phyloP scores from a whole-genome alignment of 2,888 invertebrate genomes.

The Adelphocoris suturalis region DNA sequence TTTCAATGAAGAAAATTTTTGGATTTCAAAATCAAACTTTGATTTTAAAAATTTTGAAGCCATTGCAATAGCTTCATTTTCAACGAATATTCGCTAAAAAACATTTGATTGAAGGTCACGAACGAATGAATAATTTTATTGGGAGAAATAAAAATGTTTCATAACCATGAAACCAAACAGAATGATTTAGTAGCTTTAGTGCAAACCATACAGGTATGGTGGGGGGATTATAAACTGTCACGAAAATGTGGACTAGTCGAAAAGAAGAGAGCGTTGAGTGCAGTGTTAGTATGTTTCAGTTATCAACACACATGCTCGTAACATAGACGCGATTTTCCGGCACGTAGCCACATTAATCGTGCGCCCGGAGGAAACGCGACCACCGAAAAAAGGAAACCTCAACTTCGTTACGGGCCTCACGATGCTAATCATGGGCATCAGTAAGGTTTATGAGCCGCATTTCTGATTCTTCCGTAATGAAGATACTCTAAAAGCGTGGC shows the following conservation, averaged over 20 bases:
- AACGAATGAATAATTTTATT: no score
- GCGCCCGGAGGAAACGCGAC: background rate
- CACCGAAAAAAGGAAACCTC: slow-evolving; percentile 43
- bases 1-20: no score
- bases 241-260: background rate
- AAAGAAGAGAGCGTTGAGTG: slow-evolving; percentile 8
- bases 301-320: slow-evolving; percentile 34
- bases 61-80: no score
- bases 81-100: no score
- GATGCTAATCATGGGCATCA: slow-evolving; percentile 22
- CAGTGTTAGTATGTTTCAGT: background rate
- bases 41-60: no score
- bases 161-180: no score
- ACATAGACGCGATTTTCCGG: slow-evolving; percentile 33
- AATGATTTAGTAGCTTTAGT: no score
- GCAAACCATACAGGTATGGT: no score
- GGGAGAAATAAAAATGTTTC: no score
- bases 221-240: no score
- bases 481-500: background rate
- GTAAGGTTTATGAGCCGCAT: slow-evolving; percentile 37
- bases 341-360: background rate
- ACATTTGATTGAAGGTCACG: no score
- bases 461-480: slow-evolving; percentile 24
- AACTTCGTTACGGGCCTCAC: slow-evolving; percentile 37
- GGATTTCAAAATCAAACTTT: no score